Evolutionary conservation across 1,140 invertebrate species (phyloP).

Genomic region (Diabrotica undecimpunctata): DNA sequence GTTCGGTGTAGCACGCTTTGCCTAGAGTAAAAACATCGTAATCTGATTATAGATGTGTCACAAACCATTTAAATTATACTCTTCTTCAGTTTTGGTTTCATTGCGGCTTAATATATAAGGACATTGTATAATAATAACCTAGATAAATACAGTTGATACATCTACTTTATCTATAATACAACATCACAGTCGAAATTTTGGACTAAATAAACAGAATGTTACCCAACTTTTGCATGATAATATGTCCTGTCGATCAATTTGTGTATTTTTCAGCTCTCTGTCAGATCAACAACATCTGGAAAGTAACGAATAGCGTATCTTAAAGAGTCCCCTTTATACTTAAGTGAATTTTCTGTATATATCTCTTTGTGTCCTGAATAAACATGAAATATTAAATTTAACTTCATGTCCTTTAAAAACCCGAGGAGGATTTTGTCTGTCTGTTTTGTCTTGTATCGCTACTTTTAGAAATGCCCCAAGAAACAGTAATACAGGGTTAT

Average conservation of each 20-base stretch:
- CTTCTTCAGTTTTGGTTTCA: too few relatives aligned
- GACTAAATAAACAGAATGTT: not conserved
- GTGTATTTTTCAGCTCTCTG: too few relatives aligned
- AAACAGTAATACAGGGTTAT: too few relatives aligned
- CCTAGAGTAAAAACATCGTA: too few relatives aligned
- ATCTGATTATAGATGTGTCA: too few relatives aligned
- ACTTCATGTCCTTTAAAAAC: not conserved
- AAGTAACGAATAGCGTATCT: not conserved
- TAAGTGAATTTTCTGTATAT: not conserved
- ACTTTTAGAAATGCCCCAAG: not conserved
- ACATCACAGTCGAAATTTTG: too few relatives aligned
- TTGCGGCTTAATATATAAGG: too few relatives aligned
- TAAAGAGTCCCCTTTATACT: not conserved
- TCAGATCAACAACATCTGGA: not conserved
- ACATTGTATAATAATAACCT: too few relatives aligned
- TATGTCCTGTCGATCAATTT: not conserved
- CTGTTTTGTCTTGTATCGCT: not conserved
- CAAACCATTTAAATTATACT: too few relatives aligned
- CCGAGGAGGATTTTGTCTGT: not conserved
- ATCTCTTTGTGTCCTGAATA: not conserved
- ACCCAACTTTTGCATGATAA: not conserved
- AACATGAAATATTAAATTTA: constrained; percentile 1
- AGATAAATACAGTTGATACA: too few relatives aligned
- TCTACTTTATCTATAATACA: too few relatives aligned
- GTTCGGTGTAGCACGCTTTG: too few relatives aligned